A percentile compares a stretch with the other conserved stretches of the same genome.
phyloP scores from a whole-genome alignment of 2,888 invertebrate species.

The Phorcus lineatus region DNA sequence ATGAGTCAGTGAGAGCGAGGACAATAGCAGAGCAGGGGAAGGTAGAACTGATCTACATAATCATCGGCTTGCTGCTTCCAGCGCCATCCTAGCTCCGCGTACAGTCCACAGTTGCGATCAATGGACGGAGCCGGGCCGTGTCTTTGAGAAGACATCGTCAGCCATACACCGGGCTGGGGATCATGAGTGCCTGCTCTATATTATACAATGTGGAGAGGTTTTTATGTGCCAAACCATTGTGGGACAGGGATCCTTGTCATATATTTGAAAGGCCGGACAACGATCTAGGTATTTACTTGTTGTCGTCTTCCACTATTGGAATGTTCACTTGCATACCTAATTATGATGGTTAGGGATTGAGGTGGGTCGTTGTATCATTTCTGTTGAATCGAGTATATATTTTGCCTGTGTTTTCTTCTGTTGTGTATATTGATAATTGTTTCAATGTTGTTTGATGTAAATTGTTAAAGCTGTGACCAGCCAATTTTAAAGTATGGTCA shows the following conservation, averaged over 20 bases:
- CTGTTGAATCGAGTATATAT: neutral
- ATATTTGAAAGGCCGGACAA: neutral
- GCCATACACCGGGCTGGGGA: neutral
- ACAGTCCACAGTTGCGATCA: neutral
- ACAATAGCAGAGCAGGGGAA: slow-evolving; percentile 9
- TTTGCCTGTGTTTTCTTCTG: neutral
- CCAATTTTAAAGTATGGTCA: too few relatives aligned
- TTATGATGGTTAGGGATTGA: too few relatives aligned
- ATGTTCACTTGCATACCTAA: neutral
- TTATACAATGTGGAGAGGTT: slow-evolving; percentile 38
- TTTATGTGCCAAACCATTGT: slow-evolving; percentile 35
- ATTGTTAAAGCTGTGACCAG: too few relatives aligned
- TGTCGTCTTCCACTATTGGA: neutral
- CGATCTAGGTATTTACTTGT: slow-evolving; percentile 3
- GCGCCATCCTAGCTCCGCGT: neutral
- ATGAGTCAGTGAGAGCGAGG: neutral
- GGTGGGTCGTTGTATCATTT: too few relatives aligned
- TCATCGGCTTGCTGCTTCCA: neutral
- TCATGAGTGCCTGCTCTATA: slow-evolving; percentile 40
- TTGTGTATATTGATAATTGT: neutral
- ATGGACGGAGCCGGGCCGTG: neutral
- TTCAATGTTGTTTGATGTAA: neutral
- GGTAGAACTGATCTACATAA: slow-evolving; percentile 21
- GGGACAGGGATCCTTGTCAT: slow-evolving; percentile 28
- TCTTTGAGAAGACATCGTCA: neutral